Base-by-base conservation (phyloP, 1,140 invertebrate genomes). In the Heliconius hewitsoni region DNA sequence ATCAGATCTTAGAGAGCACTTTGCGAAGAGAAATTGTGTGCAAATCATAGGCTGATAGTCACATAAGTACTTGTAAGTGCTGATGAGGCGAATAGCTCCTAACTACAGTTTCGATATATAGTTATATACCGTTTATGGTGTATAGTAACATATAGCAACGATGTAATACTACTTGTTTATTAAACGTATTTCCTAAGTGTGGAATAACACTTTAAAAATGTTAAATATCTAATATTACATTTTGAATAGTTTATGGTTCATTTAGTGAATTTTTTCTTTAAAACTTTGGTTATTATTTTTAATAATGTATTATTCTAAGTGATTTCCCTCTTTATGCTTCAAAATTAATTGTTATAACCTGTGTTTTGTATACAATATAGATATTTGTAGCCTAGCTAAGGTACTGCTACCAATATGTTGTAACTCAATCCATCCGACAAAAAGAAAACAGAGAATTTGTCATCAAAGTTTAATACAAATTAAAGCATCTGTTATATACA, bases 31-130 rank as follows among this genome's bases (percentile, higher is more conserved):
- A 71, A 71, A 71, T 71, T 71, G 71, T 71, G 71, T 71, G 71
- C 37, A 71, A 71, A 71, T 71, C 71, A 71, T 71, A 71, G 71
- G 71, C 71, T 71, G 71, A 71, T 71, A 37, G 71, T 71, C 71
- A 37, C 71, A 71, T 71, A 71, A 71, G 71, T 71, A 71, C 71
- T 71, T 71, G 34, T 18, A 71, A 71, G 71, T 39, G 37, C 30
- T 37, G 71, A 71, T 37, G 60, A 66, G 60, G 60, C 60, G 71
- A 71, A 71, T 71, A 37, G 71, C 71, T 39, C 71, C 19, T 71
- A 71, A 71, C 71, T 71, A 71, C 19, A 71, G 71, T 37, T 39
- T 71, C 71, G 71, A 71, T 71, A 16, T 66, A 66, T 66, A 23
- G 23, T 16, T 66, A 66, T 66, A 66, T 9, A 66, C 23, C 60